phyloP scores from a whole-genome alignment of 2,888 invertebrate species.

The Prosopocoilus inquinatus region DNA sequence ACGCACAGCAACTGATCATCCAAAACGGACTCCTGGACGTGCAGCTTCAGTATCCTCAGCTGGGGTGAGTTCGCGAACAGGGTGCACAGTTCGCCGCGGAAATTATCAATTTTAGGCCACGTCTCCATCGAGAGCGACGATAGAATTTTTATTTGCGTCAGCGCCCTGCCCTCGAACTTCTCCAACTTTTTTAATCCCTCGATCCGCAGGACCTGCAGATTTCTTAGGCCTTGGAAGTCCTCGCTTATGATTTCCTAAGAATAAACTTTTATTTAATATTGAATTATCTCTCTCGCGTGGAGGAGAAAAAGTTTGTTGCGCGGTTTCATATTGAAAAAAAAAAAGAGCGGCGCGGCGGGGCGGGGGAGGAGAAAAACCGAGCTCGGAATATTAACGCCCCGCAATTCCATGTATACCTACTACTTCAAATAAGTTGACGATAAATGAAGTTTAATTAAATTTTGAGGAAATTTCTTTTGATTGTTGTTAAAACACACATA shows the following conservation, averaged over 20 bases:
- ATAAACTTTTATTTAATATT: conserved; percentile 3
- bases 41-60: conserved; percentile 71
- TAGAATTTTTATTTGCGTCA: conserved; percentile 69
- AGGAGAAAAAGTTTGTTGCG: not conserved
- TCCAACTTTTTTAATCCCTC: conserved; percentile 71
- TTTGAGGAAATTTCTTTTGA: too few relatives aligned
- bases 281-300: conserved; percentile 6
- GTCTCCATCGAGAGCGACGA: conserved; percentile 70
- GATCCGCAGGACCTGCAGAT: conserved; percentile 73
- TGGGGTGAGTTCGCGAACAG: conserved; percentile 71
- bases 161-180: conserved; percentile 72
- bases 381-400: too few relatives aligned
- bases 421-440: too few relatives aligned
- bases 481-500: too few relatives aligned
- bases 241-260: conserved; percentile 66
- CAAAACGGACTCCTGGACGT: conserved; percentile 71
- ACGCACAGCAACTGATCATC: conserved; percentile 74
- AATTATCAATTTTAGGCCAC: conserved; percentile 71
- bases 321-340: too few relatives aligned
- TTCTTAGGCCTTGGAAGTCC: conserved; percentile 68
- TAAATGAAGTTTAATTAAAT: too few relatives aligned
- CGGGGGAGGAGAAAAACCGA: too few relatives aligned
- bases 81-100: conserved; percentile 61
- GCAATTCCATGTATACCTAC: too few relatives aligned
- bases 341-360: too few relatives aligned